Conservation (phyloP, 2,113 vertebrate species). For the Spilogale gracilis region DNA sequence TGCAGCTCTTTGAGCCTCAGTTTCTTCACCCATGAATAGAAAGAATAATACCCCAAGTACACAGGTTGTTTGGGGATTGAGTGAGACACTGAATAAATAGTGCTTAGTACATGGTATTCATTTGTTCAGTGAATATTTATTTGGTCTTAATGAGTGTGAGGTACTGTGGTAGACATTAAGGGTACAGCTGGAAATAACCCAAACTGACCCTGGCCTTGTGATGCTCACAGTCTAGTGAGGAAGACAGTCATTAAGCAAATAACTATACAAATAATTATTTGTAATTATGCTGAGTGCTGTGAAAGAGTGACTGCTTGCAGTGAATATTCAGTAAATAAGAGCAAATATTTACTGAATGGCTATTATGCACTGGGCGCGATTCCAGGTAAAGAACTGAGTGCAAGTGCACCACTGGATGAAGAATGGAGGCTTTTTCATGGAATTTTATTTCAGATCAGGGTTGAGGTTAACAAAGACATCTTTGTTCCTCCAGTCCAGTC, state of each 20-base stretch:
- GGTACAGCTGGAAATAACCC: constrained; percentile 58
- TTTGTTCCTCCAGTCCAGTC: background rate
- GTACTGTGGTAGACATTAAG: constrained; percentile 35
- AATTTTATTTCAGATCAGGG: background rate
- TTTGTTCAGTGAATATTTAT: constrained; percentile 65
- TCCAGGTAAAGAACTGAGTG: constrained; percentile 53
- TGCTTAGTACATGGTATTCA: background rate
- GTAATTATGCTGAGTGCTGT: constrained; percentile 66
- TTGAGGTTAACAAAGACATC: constrained; percentile 14
- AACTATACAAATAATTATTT: constrained; percentile 66
- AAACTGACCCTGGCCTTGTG: constrained; percentile 32
- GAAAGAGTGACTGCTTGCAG: constrained; percentile 52
- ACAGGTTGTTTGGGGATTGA: constrained; percentile 41
- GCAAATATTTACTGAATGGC: constrained; percentile 71
- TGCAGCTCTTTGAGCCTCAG: background rate
- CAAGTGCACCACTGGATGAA: constrained; percentile 39
- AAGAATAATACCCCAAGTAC: background rate
- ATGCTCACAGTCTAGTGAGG: constrained; percentile 19
- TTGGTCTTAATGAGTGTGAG: constrained; percentile 61
- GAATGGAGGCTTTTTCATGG: constrained; percentile 18
- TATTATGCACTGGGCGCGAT: constrained; percentile 58
- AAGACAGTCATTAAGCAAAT: constrained; percentile 73
- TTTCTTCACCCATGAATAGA: constrained; percentile 31
- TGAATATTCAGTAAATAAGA: constrained; percentile 63
- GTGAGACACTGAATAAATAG: constrained; percentile 42